phyloP scores from a whole-genome alignment of 2,888 invertebrate genomes.

The Tanaodytes sp. region DNA sequence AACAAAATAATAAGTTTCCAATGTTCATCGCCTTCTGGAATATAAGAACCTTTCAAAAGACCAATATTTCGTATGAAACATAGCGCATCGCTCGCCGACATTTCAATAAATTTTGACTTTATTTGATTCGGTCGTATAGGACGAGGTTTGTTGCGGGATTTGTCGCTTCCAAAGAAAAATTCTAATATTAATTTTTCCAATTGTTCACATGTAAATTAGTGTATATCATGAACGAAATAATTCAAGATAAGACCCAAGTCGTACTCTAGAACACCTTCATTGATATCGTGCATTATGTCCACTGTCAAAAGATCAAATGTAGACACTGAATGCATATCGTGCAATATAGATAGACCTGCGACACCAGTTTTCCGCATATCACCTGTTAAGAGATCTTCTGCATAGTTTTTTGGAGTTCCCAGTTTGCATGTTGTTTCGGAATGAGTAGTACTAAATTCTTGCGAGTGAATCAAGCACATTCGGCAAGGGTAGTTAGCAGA shows the following conservation, averaged over 20 bases:
- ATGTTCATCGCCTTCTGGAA: conserved; percentile 34
- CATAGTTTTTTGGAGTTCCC: conserved; percentile 8
- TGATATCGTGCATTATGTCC: conserved; percentile 44
- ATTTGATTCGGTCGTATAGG: conserved; percentile 1
- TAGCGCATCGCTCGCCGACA: conserved; percentile 50
- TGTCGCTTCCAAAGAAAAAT: conserved; percentile 27
- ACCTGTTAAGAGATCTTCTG: neutral
- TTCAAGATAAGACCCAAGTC: conserved; percentile 51
- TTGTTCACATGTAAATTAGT: conserved; percentile 37
- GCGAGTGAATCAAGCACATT: neutral
- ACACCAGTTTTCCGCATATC: conserved; percentile 31
- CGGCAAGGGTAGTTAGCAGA: conserved; percentile 37
- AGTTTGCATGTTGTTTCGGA: neutral
- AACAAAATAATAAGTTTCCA: conserved; percentile 49
- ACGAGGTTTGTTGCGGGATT: conserved; percentile 40
- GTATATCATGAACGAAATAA: conserved; percentile 39
- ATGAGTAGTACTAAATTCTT: neutral
- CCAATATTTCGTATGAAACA: conserved; percentile 42
- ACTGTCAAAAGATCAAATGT: conserved; percentile 25
- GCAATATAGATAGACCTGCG: conserved; percentile 28
- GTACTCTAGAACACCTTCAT: conserved; percentile 51
- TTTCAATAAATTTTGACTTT: conserved; percentile 21
- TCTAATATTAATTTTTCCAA: conserved; percentile 11
- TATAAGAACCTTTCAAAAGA: conserved; percentile 37
- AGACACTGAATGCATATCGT: conserved; percentile 1